Evolutionary conservation across 1,140 invertebrate genomes (phyloP).

Genomic region (Nixonia krombeini): DNA sequence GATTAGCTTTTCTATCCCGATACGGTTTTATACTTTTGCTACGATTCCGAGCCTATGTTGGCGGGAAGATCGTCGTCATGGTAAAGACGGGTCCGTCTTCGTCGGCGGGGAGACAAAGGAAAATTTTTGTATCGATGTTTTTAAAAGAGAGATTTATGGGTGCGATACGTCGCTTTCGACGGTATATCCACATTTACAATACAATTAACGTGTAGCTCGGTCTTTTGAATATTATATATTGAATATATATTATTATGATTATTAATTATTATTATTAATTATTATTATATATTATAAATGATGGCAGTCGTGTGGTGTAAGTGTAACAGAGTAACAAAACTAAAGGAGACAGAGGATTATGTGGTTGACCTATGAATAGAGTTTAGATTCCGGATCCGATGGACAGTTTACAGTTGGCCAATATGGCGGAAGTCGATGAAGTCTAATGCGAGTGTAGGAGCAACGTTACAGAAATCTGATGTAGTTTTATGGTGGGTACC

Average conservation of each 20-base stretch:
- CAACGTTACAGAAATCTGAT: too few relatives aligned
- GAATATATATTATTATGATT: constrained; percentile 35
- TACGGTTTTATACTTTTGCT: constrained; percentile 51
- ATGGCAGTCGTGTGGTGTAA: constrained; percentile 49
- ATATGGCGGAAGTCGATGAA: too few relatives aligned
- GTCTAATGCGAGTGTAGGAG: too few relatives aligned
- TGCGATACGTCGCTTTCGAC: constrained; percentile 40
- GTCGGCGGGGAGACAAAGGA: constrained; percentile 12
- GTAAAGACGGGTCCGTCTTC: background rate
- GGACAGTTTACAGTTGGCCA: constrained; percentile 36
- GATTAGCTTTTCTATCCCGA: constrained; percentile 48
- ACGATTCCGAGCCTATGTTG: background rate
- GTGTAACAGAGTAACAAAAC: constrained; percentile 43
- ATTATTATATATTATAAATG: constrained; percentile 34
- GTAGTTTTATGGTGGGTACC: too few relatives aligned
- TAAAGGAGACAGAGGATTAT: constrained; percentile 58
- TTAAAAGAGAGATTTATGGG: constrained; percentile 60
- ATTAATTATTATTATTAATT: constrained; percentile 24
- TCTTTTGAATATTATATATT: constrained; percentile 45
- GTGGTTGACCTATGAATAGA: constrained; percentile 71
- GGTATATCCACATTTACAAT: constrained; percentile 25
- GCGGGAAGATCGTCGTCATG: background rate
- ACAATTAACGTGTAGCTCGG: constrained; percentile 36
- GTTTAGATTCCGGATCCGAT: constrained; percentile 63
- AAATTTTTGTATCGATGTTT: constrained; percentile 62